Evolutionary conservation across 2,113 vertebrate genomes (phyloP).

Genomic region (Pterophyllum scalare): DNA sequence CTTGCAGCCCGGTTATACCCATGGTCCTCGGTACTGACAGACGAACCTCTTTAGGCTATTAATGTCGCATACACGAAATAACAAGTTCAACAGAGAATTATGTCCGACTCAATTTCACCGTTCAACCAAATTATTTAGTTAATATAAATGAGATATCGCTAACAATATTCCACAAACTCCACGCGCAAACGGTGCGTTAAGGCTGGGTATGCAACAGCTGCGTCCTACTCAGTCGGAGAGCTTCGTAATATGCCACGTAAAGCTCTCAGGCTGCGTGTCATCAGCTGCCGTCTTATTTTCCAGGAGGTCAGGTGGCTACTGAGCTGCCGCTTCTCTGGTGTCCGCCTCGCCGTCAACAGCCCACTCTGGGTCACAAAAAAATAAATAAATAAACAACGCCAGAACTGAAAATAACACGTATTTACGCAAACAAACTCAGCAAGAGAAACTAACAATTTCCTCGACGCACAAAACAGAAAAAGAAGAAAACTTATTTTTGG

Average conservation of each 20-base stretch:
- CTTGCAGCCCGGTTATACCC: constrained; percentile 20
- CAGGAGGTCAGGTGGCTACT: constrained; percentile 73
- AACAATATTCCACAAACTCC: constrained; percentile 31
- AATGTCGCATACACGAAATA: background rate
- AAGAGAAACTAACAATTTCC: background rate
- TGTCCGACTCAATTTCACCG: constrained; percentile 3
- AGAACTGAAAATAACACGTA: background rate
- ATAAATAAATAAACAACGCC: background rate
- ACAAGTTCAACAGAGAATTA: background rate
- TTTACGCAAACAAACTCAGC: background rate
- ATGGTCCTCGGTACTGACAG: constrained; percentile 25
- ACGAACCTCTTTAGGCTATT: constrained; percentile 7
- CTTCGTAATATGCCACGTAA: constrained; percentile 34
- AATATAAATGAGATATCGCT: constrained; percentile 1
- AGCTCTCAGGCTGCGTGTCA: constrained; percentile 44
- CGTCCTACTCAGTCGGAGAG: constrained; percentile 18
- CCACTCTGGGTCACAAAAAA: constrained; percentile 7
- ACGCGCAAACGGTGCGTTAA: constrained; percentile 1
- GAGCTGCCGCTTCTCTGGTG: constrained; percentile 68
- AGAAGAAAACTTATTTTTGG: constrained; percentile 53
- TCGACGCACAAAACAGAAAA: background rate
- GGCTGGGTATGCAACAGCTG: constrained; percentile 20
- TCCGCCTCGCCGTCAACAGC: constrained; percentile 54
- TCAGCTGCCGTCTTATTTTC: constrained; percentile 60
- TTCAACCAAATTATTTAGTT: constrained; percentile 20